Evolutionary conservation across 2,797 vertebrate genomes (phyloP).

Genomic region (Cirrhinus molitorella): DNA sequence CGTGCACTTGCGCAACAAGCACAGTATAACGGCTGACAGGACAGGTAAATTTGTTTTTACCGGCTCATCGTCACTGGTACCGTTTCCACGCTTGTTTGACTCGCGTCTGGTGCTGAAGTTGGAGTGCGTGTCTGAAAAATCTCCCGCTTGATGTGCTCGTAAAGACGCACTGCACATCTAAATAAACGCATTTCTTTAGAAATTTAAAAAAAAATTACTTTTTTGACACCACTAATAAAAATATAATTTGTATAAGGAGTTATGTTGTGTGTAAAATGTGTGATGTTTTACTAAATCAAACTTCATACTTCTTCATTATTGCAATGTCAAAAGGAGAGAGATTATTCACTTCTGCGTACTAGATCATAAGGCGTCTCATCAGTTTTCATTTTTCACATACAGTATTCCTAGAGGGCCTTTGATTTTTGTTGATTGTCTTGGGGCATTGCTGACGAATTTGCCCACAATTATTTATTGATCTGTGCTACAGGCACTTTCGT

Average conservation of each 20-base stretch:
- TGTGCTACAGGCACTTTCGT: not conserved
- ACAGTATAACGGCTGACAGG: no score
- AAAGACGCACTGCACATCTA: no score
- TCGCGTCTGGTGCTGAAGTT: no score
- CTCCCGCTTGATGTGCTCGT: no score
- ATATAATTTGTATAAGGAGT: not conserved
- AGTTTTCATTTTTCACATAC: not conserved
- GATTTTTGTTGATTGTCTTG: slow-evolving; percentile 22
- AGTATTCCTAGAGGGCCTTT: not conserved
- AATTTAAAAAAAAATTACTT: no score
- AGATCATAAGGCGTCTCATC: slow-evolving; percentile 5
- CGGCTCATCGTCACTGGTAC: no score
- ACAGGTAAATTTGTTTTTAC: no score
- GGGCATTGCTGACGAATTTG: not conserved
- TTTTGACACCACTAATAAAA: no score
- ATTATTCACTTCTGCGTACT: not conserved
- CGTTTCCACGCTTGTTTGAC: no score
- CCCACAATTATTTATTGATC: slow-evolving; percentile 28
- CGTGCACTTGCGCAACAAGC: no score
- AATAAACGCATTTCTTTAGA: no score
- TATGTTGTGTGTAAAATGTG: not conserved
- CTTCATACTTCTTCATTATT: not conserved
- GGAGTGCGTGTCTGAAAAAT: no score
- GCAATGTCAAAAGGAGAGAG: not conserved
- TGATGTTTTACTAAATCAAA: slow-evolving; percentile 4